Evolutionary conservation across 1,140 invertebrate genomes (phyloP).

Genomic region (Leptinotarsa defecta): DNA sequence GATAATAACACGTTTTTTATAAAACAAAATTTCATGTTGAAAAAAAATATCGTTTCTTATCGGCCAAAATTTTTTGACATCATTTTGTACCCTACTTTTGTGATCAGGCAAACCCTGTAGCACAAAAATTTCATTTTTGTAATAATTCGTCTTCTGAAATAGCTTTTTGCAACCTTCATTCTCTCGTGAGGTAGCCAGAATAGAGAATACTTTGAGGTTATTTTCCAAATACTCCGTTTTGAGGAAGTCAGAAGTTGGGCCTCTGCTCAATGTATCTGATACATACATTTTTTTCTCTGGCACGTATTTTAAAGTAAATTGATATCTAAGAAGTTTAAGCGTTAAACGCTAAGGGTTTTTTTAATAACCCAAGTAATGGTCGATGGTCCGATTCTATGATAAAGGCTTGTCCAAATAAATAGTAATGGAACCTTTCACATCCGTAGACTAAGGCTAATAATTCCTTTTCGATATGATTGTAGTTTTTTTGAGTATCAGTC

Average conservation of each 20-base stretch:
- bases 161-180: slow-evolving; percentile 23
- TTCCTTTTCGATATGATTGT: slow-evolving; percentile 49
- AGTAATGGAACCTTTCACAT: slow-evolving; percentile 50
- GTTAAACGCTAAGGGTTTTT: background rate
- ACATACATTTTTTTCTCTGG: no score
- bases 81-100: no score
- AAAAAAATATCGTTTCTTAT: no score
- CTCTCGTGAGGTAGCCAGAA: slow-evolving; percentile 19
- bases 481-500: no score
- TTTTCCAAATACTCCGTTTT: slow-evolving; percentile 27
- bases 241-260: slow-evolving; percentile 2
- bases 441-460: slow-evolving; percentile 46
- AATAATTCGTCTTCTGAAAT: slow-evolving; percentile 14
- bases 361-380: no score
- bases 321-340: slow-evolving; percentile 3
- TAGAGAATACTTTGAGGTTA: slow-evolving; percentile 24
- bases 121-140: slow-evolving; percentile 25
- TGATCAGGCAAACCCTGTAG: slow-evolving; percentile 1
- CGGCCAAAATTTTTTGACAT: no score
- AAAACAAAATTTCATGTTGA: no score
- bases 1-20: no score
- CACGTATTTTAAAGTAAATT: background rate
- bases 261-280: background rate
- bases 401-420: slow-evolving; percentile 41
- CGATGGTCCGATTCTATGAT: slow-evolving; percentile 38